These are phyloP conservation scores for Fistularia commersonii DNA, from an alignment of 2,797 vertebrate species.

Conservation along the genomic window DNA sequence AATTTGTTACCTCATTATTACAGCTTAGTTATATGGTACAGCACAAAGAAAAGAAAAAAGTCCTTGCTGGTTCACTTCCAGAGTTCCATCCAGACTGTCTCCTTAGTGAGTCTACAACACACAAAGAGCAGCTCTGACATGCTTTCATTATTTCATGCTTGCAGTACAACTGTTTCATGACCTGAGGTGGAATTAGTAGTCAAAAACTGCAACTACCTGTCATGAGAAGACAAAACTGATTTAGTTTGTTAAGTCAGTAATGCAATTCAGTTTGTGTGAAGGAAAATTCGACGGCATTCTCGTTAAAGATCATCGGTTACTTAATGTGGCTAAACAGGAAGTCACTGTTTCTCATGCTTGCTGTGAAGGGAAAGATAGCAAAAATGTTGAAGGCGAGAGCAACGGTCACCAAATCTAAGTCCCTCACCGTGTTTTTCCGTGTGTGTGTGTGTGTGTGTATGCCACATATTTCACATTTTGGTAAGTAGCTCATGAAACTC, in stretches of 20 bases:
- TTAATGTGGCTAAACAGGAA: neutral
- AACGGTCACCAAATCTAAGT: too few relatives aligned
- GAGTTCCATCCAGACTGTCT: neutral
- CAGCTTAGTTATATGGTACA: neutral
- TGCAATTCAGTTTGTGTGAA: too few relatives aligned
- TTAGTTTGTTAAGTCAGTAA: too few relatives aligned
- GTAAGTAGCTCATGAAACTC: too few relatives aligned
- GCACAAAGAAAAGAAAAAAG: neutral
- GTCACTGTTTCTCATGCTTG: neutral
- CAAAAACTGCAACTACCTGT: conserved; percentile 3
- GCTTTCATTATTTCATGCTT: too few relatives aligned
- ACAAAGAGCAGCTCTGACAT: conserved; percentile 5
- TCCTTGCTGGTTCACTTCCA: neutral
- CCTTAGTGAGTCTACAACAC: conserved; percentile 7
- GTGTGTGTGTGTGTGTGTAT: too few relatives aligned
- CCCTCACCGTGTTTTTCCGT: too few relatives aligned
- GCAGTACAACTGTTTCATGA: neutral
- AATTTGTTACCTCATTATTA: too few relatives aligned
- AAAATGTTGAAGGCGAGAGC: too few relatives aligned
- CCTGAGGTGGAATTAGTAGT: conserved; percentile 10
- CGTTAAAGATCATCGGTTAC: too few relatives aligned
- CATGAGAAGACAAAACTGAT: neutral
- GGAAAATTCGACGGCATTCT: too few relatives aligned
- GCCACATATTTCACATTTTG: too few relatives aligned
- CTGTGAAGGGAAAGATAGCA: conserved; percentile 20